These are phyloP conservation scores for Poeciliopsis paucimaculata DNA, from an alignment of 2,797 vertebrate genomes.

Conservation along the genomic window DNA sequence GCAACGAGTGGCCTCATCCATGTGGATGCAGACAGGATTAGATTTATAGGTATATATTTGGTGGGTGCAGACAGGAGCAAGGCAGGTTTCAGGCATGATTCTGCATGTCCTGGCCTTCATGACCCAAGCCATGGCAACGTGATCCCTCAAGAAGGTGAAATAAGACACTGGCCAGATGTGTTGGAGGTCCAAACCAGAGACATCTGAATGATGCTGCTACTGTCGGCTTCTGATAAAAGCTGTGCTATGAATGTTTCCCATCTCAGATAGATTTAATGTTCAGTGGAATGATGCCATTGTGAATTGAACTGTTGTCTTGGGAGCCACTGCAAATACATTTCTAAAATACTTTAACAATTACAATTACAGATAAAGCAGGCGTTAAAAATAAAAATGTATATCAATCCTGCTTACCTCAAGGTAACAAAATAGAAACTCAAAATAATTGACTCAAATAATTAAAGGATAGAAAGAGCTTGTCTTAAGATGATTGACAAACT, in stretches of 20 bases:
- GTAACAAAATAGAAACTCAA: neutral
- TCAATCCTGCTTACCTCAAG: neutral
- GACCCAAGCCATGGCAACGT: constrained; percentile 45
- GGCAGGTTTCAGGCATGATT: constrained; percentile 60
- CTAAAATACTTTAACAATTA: neutral
- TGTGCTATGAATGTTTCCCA: constrained; percentile 44
- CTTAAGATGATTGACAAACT: neutral
- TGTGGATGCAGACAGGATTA: constrained; percentile 63
- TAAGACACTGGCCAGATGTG: constrained; percentile 53
- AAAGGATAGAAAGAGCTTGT: neutral
- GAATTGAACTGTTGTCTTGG: constrained; percentile 12
- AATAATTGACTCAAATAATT: neutral
- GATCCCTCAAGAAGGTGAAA: constrained; percentile 61
- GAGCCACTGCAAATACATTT: neutral
- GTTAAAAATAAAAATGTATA: neutral
- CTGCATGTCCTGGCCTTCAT: constrained; percentile 48
- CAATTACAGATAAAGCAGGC: neutral
- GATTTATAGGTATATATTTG: constrained; percentile 79
- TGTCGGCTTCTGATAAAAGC: constrained; percentile 40
- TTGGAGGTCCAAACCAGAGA: constrained; percentile 43
- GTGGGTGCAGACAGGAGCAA: constrained; percentile 70
- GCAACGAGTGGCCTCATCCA: constrained; percentile 57
- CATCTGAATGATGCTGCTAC: constrained; percentile 37
- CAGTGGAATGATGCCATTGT: constrained; percentile 5
- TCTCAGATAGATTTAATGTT: constrained; percentile 27